Conservation (phyloP, 1,140 invertebrate genomes). For the Eurosta solidaginis region DNA sequence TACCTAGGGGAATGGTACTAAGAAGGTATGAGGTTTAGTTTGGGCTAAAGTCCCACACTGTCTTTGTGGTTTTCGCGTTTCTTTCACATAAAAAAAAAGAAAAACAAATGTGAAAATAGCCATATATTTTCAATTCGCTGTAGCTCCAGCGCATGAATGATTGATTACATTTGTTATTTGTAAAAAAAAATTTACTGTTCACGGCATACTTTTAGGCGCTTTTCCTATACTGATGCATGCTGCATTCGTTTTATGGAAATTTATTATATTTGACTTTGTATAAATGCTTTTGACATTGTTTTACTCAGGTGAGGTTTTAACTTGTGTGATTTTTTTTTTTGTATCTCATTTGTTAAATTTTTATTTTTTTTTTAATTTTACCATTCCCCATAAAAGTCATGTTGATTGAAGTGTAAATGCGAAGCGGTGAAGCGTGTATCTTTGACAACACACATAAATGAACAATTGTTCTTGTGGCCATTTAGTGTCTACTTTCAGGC, state of each 20-base stretch:
- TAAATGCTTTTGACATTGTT: too few species aligned
- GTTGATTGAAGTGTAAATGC: slow-evolving; percentile 4
- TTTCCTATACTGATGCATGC: neutral
- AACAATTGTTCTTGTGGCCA: neutral
- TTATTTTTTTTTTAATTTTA: neutral
- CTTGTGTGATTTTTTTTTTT: neutral
- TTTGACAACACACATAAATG: neutral
- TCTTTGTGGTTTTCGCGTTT: too few species aligned
- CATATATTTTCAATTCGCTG: too few species aligned
- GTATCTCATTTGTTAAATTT: neutral
- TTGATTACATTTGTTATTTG: neutral
- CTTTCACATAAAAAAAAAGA: too few species aligned
- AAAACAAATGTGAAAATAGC: too few species aligned
- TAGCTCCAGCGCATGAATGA: too few species aligned
- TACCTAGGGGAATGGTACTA: too few species aligned
- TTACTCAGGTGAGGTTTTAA: too few species aligned
- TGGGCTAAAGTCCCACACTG: too few species aligned
- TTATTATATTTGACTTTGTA: neutral
- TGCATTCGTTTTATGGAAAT: neutral
- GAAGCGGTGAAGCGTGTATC: neutral
- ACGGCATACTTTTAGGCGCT: neutral
- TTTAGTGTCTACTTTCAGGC: neutral
- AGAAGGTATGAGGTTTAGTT: too few species aligned
- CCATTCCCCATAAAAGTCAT: neutral
- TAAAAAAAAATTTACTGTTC: neutral